Conservation (phyloP, 1,140 invertebrate genomes). For the Bombus sylvicola region DNA sequence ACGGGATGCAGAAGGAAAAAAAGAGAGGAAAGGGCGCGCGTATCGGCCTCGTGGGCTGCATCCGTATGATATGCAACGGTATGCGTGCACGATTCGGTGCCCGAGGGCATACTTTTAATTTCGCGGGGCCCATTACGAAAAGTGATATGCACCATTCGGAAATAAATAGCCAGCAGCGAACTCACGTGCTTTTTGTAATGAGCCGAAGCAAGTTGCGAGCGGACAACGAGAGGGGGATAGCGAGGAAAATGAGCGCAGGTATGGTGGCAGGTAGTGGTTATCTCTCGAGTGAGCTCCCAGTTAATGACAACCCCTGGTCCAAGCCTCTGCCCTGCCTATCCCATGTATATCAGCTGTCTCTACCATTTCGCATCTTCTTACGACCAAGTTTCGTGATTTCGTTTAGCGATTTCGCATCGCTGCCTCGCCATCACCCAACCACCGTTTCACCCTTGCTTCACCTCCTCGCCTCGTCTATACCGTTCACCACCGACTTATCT, state of each 20-base stretch:
- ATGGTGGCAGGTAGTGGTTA: slow-evolving; percentile 83
- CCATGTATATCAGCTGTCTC: slow-evolving; percentile 68
- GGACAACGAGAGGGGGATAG: slow-evolving; percentile 48
- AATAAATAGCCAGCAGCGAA: slow-evolving; percentile 72
- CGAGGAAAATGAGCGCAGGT: slow-evolving; percentile 79
- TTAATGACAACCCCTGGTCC: slow-evolving; percentile 81
- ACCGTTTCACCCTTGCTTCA: slow-evolving; percentile 38
- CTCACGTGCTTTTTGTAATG: slow-evolving; percentile 77
- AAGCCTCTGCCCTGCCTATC: slow-evolving; percentile 65
- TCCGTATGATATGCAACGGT: slow-evolving; percentile 35
- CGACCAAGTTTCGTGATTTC: slow-evolving; percentile 54
- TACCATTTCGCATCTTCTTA: slow-evolving; percentile 50
- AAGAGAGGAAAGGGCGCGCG: slow-evolving; percentile 6
- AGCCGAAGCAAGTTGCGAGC: slow-evolving; percentile 66
- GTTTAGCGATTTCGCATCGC: slow-evolving; percentile 38
- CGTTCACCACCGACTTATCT: background rate
- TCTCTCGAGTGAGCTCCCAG: slow-evolving; percentile 80
- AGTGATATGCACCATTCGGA: slow-evolving; percentile 72
- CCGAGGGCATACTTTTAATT: slow-evolving; percentile 70
- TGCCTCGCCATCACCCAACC: slow-evolving; percentile 39
- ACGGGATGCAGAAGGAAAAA: background rate
- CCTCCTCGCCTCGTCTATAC: background rate
- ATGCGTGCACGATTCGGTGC: slow-evolving; percentile 66
- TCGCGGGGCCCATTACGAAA: slow-evolving; percentile 68
- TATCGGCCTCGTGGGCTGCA: slow-evolving; percentile 44